Evolutionary conservation across 2,888 invertebrate species (phyloP).

Genomic region (Synanthedon formicaeformis): DNA sequence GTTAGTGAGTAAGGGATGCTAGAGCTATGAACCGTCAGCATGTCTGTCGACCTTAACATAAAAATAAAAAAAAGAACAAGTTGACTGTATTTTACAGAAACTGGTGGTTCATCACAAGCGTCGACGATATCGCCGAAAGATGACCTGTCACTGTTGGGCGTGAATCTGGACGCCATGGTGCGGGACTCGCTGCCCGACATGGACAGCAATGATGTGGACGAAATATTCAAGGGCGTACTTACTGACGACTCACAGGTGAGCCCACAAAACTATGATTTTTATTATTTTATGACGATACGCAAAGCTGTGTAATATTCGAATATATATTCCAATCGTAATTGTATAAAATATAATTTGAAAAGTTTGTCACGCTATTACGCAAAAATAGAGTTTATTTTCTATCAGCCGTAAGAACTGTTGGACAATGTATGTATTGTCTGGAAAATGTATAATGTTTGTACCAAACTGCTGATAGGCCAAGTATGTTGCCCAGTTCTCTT

Average conservation of each 20-base stretch:
- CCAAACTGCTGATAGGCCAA: too few species aligned
- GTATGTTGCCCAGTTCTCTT: too few species aligned
- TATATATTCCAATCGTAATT: background rate
- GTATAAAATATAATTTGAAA: background rate
- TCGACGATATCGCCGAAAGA: conserved; percentile 75
- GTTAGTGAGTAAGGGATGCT: too few species aligned
- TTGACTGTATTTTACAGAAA: conserved; percentile 21
- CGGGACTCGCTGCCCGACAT: conserved; percentile 82
- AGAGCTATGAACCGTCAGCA: too few species aligned
- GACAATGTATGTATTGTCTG: too few species aligned
- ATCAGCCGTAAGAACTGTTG: too few species aligned
- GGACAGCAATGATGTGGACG: conserved; percentile 92
- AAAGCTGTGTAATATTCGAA: background rate
- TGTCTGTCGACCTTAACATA: too few species aligned
- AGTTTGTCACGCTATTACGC: background rate
- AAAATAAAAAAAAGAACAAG: too few species aligned
- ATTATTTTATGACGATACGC: background rate
- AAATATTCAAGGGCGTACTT: conserved; percentile 90
- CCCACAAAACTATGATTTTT: background rate
- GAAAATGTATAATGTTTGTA: too few species aligned
- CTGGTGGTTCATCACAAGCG: conserved; percentile 45
- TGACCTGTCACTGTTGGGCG: conserved; percentile 54
- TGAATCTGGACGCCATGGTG: conserved; percentile 82
- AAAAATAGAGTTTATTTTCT: background rate
- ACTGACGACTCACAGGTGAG: conserved; percentile 79